Evolutionary conservation across 2,797 vertebrate genomes (phyloP), one percentile per base, ranked within the genome.

Genomic region (Decapterus maruadsi): DNA sequence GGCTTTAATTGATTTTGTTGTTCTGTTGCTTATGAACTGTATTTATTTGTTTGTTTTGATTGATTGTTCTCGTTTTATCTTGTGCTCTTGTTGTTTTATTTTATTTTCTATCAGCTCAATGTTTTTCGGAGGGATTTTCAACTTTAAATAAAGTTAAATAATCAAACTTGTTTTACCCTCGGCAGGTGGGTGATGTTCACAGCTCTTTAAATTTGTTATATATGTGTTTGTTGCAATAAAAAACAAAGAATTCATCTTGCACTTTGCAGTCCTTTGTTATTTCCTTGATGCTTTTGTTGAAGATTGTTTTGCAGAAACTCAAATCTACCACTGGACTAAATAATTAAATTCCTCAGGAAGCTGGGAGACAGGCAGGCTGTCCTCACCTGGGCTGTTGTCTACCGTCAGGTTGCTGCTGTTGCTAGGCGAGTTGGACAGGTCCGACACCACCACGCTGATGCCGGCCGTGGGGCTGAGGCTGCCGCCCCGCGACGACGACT

Each of bases 361-460:
- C 8, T 36, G 34, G 34, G 8, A 36, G 7, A 7, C 34, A 36
- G 7, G 34, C 34, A 36, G 34, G 7, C 40, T 14, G 0, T 1
- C 34, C 95, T 96, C 87, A 99, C 98, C 97, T 20, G 96, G 94
- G 79, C 94, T 96, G 87, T 97, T 95, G 40, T 99, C 97, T 0
- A 74, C 92, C 5, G 97, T 96, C 82, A 99, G 94, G 81, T 97
- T 98, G 96, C 97, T 97, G 91, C 96, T 99, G 91, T 95, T 96
- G 50, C 95, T 96, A 38, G 95, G 94, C 0, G 95, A 95, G 89
- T 95, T 96, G 62, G 95, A 92, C 0, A 91, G 91, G 86, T 97
- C 97, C 0, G 97, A 95, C 2, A 94, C 92, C 10, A 94, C 95
- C 0, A 95, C 90, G 0, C 96, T 96, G 26, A 97, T 93, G 40